Conservation (phyloP, 23 tunicate species). For the Styela clava region DNA sequence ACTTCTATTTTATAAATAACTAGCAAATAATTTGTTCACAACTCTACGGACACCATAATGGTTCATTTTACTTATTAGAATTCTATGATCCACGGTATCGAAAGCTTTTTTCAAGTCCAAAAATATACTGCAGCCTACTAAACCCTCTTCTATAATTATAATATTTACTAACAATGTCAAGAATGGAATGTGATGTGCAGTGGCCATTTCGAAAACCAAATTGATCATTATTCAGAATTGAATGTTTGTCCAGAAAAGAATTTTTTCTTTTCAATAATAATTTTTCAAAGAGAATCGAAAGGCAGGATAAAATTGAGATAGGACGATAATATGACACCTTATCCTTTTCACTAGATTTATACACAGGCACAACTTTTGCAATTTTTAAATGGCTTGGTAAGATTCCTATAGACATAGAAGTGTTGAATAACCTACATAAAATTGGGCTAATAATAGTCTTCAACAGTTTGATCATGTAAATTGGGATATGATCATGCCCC, state of each 20-base stretch:
- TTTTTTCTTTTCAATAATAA: not conserved
- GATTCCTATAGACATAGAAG: not conserved
- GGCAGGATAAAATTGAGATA: not conserved
- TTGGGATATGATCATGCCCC: not conserved
- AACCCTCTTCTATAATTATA: not conserved
- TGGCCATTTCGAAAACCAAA: not conserved
- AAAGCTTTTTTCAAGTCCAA: not conserved
- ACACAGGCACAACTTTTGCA: not conserved
- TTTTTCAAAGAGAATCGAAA: not conserved
- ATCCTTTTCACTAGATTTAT: not conserved
- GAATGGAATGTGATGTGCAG: not conserved
- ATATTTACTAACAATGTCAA: too few relatives aligned
- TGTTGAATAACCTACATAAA: not conserved
- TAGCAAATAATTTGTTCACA: not conserved
- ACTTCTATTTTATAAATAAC: not conserved
- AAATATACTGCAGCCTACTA: not conserved
- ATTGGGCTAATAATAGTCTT: not conserved
- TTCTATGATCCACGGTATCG: not conserved
- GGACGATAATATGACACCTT: not conserved
- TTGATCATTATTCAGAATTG: not conserved
- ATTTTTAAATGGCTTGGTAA: not conserved
- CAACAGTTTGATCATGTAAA: too few relatives aligned
- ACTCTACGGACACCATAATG: not conserved
- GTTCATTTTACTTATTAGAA: not conserved
- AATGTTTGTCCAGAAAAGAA: not conserved